A percentile compares a stretch with the other conserved stretches of the same genome.
Conservation (phyloP, 2,113 vertebrate genomes). For the Fregetta grallaria region DNA sequence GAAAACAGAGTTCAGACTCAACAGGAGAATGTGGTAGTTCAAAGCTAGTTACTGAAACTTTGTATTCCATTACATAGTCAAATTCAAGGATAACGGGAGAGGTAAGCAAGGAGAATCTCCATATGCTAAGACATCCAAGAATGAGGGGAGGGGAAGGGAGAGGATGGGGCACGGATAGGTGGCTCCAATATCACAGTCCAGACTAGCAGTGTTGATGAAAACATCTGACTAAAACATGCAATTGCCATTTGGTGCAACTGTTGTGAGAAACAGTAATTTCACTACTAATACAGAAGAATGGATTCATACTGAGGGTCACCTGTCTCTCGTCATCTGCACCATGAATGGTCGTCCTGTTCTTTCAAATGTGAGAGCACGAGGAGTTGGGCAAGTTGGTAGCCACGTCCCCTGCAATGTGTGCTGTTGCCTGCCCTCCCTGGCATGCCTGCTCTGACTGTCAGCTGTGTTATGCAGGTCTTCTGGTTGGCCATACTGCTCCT, state of each 20-base stretch:
- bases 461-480: neutral
- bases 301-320: neutral
- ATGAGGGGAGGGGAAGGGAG: neutral
- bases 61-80: neutral
- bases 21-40: neutral
- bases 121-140: neutral
- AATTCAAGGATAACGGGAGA: neutral
- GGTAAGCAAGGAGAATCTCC: neutral
- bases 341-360: neutral
- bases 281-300: neutral
- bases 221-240: neutral
- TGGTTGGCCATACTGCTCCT: neutral
- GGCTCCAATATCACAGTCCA: neutral
- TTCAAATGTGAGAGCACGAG: neutral
- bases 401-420: neutral
- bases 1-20: conserved; percentile 34
- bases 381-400: neutral
- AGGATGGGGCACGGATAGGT: neutral
- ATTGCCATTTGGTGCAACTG: neutral
- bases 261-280: neutral
- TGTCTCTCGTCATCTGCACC: neutral
- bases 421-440: neutral
- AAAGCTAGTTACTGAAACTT: neutral
- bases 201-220: neutral
- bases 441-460: neutral